Evolutionary conservation across 2,888 invertebrate species (phyloP), one percentile per base, ranked within the genome.

Genomic region (Nezara viridula): DNA sequence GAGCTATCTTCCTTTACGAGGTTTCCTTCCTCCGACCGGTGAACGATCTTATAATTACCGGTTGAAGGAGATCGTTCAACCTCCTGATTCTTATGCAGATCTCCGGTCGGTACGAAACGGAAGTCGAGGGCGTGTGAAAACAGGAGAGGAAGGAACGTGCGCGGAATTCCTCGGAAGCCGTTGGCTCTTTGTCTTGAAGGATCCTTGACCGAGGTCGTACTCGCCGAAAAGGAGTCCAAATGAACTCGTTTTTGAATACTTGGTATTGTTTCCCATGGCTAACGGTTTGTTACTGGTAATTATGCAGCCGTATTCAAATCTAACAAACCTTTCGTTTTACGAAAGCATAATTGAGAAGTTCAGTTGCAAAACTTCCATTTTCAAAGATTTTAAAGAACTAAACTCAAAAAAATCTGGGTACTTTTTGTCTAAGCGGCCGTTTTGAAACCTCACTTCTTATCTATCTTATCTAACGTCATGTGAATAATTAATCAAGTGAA

Each of bases 81-180:
- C 55, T 86, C 52, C 40, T n/a, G 14, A 86, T 86, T 55, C 86
- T 86, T 86, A 86, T 52, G 52, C 86, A 86, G 86, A 86, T 86
- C 86, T 55, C 32, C 40, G 86, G 50, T 60, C 52, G 52, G 44
- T 44, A 40, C 44, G 3, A 81, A 81, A 37, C 44, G 81, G 81
- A 81, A 81, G 81, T 37, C 21, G 81, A 81, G n/a, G 81, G 40
- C 44, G 81, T 47, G 44, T 81, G 81, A 81, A 40, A 81, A 81
- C 44, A 81, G 40, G 81, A 81, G 44, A 77, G 44, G 81, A 47
- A 40, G 81, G 44, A 12, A 81, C 81, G 81, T 81, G 81, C 44
- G 81, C 81, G 81, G 81, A 81, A 81, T 81, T 81, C 81, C 81
- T 44, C n/a, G 0, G 4, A 0, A 44, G 81, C 10, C 81, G 81